Base-by-base conservation (phyloP, 1,140 invertebrate species). In the Hyles euphorbiae region DNA sequence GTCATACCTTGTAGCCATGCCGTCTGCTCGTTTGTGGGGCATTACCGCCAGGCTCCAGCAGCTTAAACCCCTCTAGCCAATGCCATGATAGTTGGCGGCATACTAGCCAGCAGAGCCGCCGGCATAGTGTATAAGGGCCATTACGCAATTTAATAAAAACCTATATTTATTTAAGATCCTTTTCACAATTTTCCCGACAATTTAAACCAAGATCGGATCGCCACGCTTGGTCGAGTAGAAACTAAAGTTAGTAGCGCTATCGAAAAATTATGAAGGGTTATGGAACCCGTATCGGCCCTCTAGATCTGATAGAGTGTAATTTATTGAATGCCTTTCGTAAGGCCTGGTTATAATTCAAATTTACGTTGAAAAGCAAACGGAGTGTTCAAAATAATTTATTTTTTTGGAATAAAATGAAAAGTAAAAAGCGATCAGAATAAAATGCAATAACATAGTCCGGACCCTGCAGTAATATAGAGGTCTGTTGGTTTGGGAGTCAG, bases 241-340 rank as follows among this genome's bases (percentile, higher is more conserved):
- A 54, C 53, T 44, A 33, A 54, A 54, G 36, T 54, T 54, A 11
- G 36, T 44, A 10, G n/a, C 46, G 46, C 12, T 54, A 54, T 54
- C 53, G 43, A 54, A 54, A 43, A 22, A 54, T 54, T 54, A 54
- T 54, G 43, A 54, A 43, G 53, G 22, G 53, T n/a, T 34, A 43
- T 36, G 11, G 11, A 43, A 43, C 22, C 43, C 34, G 12, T 43
- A 54, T 44, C 43, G 11, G 12, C 34, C 10, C 50, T 3, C 33
- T 52, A 34, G 50, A 54, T 54, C 43, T 44, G 53, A 54, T 54
- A 54, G 43, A 22, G 40, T 12, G 34, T 54, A n/a, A 54, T 54
- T 54, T 54, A 54, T 54, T 52, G 33, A 34, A 44, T n/a, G 40
- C 52, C 36, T 53, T 44, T 45, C 34, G n/a, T 34, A 8, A 52